Percentiles rank a stretch among this genome's conserved stretches.
phyloP scores from a whole-genome alignment of 2,888 invertebrate genomes.

The Heliconius ethilla region DNA sequence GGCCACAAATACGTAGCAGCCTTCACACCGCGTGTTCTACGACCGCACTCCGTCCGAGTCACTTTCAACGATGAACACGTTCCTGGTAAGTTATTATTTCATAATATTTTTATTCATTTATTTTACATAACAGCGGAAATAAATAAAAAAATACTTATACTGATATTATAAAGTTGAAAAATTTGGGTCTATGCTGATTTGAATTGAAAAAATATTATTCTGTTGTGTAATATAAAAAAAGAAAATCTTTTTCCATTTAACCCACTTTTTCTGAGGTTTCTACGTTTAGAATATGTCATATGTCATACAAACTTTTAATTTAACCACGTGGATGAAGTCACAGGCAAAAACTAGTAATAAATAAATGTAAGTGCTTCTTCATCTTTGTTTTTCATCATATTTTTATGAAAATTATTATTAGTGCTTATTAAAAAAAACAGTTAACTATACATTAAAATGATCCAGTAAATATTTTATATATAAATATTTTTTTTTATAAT shows the following conservation, averaged over 20 bases:
- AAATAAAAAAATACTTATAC: background rate
- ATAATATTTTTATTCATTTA: background rate
- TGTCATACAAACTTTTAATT: no score
- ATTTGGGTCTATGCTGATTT: no score
- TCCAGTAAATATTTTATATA: background rate
- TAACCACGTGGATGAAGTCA: no score
- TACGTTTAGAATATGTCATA: no score
- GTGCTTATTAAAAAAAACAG: background rate
- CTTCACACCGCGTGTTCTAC: conserved; percentile 94
- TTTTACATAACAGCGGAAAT: background rate
- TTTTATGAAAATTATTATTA: background rate
- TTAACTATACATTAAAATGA: background rate
- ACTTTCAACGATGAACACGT: conserved; percentile 96
- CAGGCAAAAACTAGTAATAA: background rate
- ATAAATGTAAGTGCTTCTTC: no score
- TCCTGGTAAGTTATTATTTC: conserved; percentile 85
- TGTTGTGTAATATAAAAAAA: no score
- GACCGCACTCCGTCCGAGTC: conserved; percentile 94
- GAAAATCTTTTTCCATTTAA: no score
- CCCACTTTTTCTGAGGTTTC: no score
- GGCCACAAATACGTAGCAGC: conserved; percentile 94
- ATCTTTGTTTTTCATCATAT: no score
- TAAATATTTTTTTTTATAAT: no score
- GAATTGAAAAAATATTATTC: no score
- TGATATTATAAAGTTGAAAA: no score